Percentiles rank a stretch among this genome's conserved stretches.
Evolutionary conservation across 2,113 vertebrate genomes (phyloP).

Genomic region (Epinephelus moara): DNA sequence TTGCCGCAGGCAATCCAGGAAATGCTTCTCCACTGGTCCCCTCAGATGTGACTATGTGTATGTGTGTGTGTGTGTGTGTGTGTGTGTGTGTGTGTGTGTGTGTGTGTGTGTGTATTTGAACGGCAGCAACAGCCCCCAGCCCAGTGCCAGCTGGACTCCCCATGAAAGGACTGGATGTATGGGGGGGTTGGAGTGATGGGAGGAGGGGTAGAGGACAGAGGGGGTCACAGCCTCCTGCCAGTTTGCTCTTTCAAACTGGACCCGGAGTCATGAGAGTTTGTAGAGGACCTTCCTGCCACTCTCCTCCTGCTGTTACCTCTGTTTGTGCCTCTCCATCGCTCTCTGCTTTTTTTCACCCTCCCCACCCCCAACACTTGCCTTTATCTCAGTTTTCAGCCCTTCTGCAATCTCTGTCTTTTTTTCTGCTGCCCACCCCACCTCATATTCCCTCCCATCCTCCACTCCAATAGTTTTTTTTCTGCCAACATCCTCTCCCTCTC

Average conservation of each 20-base stretch:
- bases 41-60: conserved; percentile 55
- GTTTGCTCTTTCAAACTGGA: conserved; percentile 36
- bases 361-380: conserved; percentile 19
- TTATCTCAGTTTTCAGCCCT: conserved; percentile 41
- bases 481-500: conserved; percentile 43
- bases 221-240: conserved; percentile 67
- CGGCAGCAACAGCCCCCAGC: conserved; percentile 55
- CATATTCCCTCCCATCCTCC: conserved; percentile 5
- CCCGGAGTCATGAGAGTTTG: conserved; percentile 44
- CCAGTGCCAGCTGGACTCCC: conserved; percentile 72
- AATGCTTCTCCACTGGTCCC: conserved; percentile 70
- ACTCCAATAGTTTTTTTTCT: conserved; percentile 14
- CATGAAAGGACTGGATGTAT: conserved; percentile 58
- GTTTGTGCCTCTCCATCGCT: not conserved
- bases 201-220: conserved; percentile 48
- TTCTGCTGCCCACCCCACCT: conserved; percentile 39
- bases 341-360: not conserved
- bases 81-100: conserved; percentile 31
- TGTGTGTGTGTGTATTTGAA: conserved; percentile 29
- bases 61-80: not conserved
- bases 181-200: conserved; percentile 13
- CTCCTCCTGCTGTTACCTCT: conserved; percentile 35
- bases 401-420: conserved; percentile 44
- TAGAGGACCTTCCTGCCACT: conserved; percentile 30
- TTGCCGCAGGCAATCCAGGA: conserved; percentile 71